phyloP scores from a whole-genome alignment of 2,113 vertebrate species.

The Barbus barbus region DNA sequence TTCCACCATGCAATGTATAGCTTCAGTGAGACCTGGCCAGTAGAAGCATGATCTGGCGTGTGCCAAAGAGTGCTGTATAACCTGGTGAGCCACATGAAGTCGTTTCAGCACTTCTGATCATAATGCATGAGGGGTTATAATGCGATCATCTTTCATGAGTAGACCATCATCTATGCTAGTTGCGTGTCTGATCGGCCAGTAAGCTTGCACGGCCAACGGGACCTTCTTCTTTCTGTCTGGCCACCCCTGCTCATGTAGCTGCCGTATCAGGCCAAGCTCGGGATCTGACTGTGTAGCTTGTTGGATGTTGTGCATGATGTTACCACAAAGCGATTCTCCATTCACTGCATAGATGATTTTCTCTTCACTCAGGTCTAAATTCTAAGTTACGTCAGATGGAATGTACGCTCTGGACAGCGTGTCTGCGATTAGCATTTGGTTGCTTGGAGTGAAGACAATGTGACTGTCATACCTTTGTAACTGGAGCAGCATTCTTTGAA shows the following conservation, averaged over 20 bases:
- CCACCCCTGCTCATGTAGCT: background rate
- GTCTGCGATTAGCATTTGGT: background rate
- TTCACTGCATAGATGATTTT: background rate
- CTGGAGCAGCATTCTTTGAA: slow-evolving; percentile 27
- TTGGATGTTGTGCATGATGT: slow-evolving; percentile 12
- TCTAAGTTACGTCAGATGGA: background rate
- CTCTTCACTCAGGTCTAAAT: background rate
- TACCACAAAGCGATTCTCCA: background rate
- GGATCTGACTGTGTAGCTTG: background rate
- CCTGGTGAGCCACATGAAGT: background rate
- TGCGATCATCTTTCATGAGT: background rate
- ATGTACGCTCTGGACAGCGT: background rate
- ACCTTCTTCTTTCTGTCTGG: background rate
- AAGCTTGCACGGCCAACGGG: background rate
- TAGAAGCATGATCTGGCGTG: background rate
- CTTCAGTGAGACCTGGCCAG: background rate
- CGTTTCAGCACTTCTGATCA: background rate
- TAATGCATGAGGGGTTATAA: background rate
- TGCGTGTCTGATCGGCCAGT: background rate
- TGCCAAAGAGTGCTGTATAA: background rate
- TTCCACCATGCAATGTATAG: too few relatives aligned
- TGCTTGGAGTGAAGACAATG: background rate
- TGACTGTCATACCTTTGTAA: slow-evolving; percentile 19
- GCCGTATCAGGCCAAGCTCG: background rate
- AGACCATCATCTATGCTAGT: background rate